Evolutionary conservation across 1,140 invertebrate genomes (phyloP), one percentile per base, ranked within the genome.

Genomic region (Saccostrea cuccullata): DNA sequence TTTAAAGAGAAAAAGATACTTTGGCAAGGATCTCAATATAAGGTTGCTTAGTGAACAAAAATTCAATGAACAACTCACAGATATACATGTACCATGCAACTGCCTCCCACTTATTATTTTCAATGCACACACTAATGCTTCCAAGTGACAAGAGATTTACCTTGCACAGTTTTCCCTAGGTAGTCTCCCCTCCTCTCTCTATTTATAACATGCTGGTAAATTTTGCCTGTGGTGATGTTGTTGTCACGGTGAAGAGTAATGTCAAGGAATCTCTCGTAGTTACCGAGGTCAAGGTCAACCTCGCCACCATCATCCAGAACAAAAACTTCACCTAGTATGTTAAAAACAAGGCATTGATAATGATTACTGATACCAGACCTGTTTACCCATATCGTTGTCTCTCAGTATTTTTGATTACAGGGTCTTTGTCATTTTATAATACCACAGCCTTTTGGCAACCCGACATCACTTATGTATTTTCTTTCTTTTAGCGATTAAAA

Each of bases 141-240:
- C 9, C 17, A 77, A 5, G 23, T 26, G 6, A 30, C 15, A 15
- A n/a, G 11, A 30, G 6, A 82, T 36, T 58, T 86, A 95, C 95
- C 98, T 97, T 99, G 99, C 13, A 99, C 99, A 82, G 99, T 99
- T 96, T 99, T 99, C 20, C 99, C 99, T 8, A 99, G 96, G 95
- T 99, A 99, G 95, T 99, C 98, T 17, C 99, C 99, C 85, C 96
- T 96, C 86, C 99, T 96, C 94, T 99, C 99, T 91, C 97, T 97
- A 91, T 97, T 97, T 91, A 99, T 99, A 13, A 99, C 98, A 94
- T 97, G 96, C 93, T 99, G 97, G 95, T 99, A 99, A 90, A 99
- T 99, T 96, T 99, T 99, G 15, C 99, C 99, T n/a, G 99, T 99
- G 0, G 99, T 99, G 87, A 99, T 99, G 95, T 99, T 99, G 94